A percentile compares a stretch with the other conserved stretches of the same genome.
Conservation (phyloP, 2,888 invertebrate species). For the Limnephilus rhombicus region DNA sequence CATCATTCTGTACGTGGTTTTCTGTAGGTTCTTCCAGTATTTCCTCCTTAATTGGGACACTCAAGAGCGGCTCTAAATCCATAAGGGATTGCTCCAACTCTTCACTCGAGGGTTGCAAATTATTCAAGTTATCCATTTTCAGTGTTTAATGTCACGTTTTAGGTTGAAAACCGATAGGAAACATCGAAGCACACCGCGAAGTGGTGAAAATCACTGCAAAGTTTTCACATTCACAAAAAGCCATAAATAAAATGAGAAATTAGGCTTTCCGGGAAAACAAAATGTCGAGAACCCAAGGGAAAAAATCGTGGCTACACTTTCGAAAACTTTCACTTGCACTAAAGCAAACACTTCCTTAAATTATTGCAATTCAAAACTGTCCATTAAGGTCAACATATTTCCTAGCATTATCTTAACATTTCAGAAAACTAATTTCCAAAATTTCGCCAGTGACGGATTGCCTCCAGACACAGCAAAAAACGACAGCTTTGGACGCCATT, state of each 20-base stretch:
- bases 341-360: background rate
- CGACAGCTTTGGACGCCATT: constrained; percentile 60
- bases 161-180: constrained; percentile 3
- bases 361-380: constrained; percentile 19
- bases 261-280: constrained; percentile 58
- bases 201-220: constrained; percentile 8
- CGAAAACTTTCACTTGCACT: constrained; percentile 58
- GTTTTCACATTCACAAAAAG: constrained; percentile 31
- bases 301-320: constrained; percentile 60
- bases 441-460: constrained; percentile 41
- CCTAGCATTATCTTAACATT: constrained; percentile 34
- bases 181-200: constrained; percentile 4
- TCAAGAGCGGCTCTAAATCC: constrained; percentile 76
- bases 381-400: constrained; percentile 1
- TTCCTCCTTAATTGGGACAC: constrained; percentile 76
- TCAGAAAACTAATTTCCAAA: constrained; percentile 27
- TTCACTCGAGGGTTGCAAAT: constrained; percentile 72
- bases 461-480: constrained; percentile 50
- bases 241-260: constrained; percentile 45
- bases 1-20: constrained; percentile 53
- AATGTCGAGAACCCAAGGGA: constrained; percentile 57
- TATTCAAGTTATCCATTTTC: constrained; percentile 74
- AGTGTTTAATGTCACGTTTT: constrained; percentile 16
- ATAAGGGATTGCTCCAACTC: constrained; percentile 76
- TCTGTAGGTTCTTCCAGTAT: constrained; percentile 70